Conservation (phyloP, 2,888 invertebrate genomes). For the Amphipoea oculea region DNA sequence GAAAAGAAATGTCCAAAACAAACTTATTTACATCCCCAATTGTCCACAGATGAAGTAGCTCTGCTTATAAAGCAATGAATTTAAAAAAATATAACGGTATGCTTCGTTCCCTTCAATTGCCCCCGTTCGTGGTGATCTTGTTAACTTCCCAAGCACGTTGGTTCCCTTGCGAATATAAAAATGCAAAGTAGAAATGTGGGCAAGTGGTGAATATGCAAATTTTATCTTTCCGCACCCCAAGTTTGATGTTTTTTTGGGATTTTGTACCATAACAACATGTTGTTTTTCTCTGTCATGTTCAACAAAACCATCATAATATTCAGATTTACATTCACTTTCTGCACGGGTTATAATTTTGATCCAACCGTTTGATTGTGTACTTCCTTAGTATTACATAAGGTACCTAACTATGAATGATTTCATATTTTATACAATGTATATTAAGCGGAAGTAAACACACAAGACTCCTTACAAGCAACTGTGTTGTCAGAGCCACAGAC, state of each 20-base stretch:
- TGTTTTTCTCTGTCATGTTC: constrained; percentile 40
- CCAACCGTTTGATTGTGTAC: constrained; percentile 37
- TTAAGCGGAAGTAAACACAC: constrained; percentile 40
- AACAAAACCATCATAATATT: constrained; percentile 29
- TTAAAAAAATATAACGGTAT: constrained; percentile 27
- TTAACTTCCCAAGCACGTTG: constrained; percentile 79
- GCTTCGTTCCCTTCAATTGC: constrained; percentile 65
- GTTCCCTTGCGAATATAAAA: constrained; percentile 77
- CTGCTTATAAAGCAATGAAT: constrained; percentile 43
- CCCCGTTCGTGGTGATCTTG: constrained; percentile 73
- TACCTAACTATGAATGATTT: constrained; percentile 40
- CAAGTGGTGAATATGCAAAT: constrained; percentile 79
- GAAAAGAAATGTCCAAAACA: constrained; percentile 41
- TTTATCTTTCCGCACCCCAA: constrained; percentile 70
- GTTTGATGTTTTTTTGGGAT: constrained; percentile 52
- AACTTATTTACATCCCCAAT: constrained; percentile 32
- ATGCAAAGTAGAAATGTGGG: constrained; percentile 77
- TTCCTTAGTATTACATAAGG: constrained; percentile 47
- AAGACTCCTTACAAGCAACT: constrained; percentile 25
- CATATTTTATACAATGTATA: constrained; percentile 26
- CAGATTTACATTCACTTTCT: constrained; percentile 52
- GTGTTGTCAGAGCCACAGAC: constrained; percentile 23
- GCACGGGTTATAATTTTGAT: constrained; percentile 44
- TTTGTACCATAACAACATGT: constrained; percentile 51
- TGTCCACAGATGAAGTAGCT: constrained; percentile 35